Percentiles rank a stretch among this genome's conserved stretches.
phyloP scores from a whole-genome alignment of 2,888 invertebrate genomes.

The Sarcophaga carnaria region DNA sequence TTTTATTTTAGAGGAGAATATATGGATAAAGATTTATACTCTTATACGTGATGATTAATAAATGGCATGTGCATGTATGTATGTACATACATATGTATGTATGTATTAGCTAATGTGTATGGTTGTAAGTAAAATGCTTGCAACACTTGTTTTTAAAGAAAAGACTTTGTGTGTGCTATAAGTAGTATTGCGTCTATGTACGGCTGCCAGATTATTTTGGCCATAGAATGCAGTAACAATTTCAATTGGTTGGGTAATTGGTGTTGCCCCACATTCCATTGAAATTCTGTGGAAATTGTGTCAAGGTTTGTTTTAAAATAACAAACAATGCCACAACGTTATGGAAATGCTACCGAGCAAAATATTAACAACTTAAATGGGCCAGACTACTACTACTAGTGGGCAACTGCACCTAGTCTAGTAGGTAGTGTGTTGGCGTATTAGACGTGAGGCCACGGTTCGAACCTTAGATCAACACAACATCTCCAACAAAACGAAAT shows the following conservation, averaged over 20 bases:
- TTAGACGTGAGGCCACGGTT: too few species aligned
- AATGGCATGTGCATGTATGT: not conserved
- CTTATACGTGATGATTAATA: not conserved
- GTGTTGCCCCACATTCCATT: not conserved
- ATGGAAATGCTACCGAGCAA: too few species aligned
- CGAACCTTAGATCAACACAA: too few species aligned
- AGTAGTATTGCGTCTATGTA: not conserved
- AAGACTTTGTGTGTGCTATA: not conserved
- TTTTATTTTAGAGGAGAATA: slow-evolving; percentile 23
- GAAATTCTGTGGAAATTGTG: not conserved
- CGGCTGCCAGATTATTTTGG: not conserved
- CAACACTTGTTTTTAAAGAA: not conserved
- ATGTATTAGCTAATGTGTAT: not conserved
- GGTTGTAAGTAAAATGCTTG: not conserved
- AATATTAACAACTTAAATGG: too few species aligned
- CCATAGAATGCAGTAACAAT: not conserved
- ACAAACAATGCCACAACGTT: too few species aligned
- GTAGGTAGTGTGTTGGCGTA: too few species aligned
- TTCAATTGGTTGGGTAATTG: not conserved
- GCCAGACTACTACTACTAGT: too few species aligned
- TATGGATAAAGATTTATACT: too few species aligned
- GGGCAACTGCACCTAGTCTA: too few species aligned
- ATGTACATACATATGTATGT: not conserved
- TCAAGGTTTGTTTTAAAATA: not conserved
- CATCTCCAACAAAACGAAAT: too few species aligned